Conservation (phyloP, 2,113 vertebrate species). For the Tyto alba region DNA sequence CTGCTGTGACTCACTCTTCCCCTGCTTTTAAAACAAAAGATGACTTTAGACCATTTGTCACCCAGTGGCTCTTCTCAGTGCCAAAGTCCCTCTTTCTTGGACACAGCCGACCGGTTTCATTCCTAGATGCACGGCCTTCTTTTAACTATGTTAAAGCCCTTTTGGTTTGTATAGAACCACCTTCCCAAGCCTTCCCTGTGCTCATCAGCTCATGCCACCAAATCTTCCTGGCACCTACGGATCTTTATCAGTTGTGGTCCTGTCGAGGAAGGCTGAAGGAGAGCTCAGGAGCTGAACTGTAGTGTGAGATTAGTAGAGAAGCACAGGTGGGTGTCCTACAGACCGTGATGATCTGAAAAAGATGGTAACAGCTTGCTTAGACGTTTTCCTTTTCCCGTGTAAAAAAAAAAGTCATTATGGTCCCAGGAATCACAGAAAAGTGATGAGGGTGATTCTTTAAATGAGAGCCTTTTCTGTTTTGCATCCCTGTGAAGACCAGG, state of each 20-base stretch:
- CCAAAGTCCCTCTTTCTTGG: background rate
- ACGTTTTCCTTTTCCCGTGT: background rate
- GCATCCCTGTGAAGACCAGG: background rate
- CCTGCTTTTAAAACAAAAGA: background rate
- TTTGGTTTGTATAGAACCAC: background rate
- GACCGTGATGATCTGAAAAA: background rate
- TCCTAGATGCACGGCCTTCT: background rate
- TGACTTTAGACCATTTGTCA: background rate
- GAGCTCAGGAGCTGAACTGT: background rate
- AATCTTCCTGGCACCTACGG: background rate
- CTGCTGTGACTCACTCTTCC: conserved; percentile 25
- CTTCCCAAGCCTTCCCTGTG: background rate
- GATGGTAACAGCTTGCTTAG: background rate
- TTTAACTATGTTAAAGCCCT: background rate
- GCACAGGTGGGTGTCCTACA: too few relatives aligned
- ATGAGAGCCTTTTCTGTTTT: background rate
- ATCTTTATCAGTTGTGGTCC: background rate
- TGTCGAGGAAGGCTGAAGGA: background rate
- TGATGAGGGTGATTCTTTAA: background rate
- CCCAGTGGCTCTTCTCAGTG: background rate
- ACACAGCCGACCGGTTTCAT: background rate
- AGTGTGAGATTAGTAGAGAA: background rate
- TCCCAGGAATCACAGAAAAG: background rate
- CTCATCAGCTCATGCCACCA: background rate
- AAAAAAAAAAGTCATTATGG: background rate